Evolutionary conservation across 2,888 invertebrate genomes (phyloP).

Genomic region (Smittia aterrima): DNA sequence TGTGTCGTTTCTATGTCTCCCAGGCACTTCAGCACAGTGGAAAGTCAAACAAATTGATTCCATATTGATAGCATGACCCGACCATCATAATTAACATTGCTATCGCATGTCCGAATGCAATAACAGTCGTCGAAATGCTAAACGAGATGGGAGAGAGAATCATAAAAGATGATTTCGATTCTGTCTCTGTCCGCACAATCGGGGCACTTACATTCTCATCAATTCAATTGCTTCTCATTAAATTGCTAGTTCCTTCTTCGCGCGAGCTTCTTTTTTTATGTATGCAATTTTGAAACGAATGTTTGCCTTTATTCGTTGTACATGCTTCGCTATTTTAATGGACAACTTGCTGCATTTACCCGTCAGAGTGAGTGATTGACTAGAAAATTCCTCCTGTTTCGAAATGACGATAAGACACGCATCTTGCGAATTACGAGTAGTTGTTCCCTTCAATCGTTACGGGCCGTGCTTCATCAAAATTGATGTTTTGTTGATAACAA

Average conservation of each 20-base stretch:
- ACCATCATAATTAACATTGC: conserved; percentile 37
- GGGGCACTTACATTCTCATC: conserved; percentile 28
- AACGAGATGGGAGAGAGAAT: not conserved
- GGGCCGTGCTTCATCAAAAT: conserved; percentile 2
- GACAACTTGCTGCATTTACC: not conserved
- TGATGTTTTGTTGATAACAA: conserved; percentile 5
- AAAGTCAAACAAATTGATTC: conserved; percentile 33
- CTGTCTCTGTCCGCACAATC: not conserved
- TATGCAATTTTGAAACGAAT: not conserved
- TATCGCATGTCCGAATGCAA: conserved; percentile 24
- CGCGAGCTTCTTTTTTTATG: not conserved
- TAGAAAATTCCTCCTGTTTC: not conserved
- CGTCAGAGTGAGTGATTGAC: not conserved
- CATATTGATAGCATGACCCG: conserved; percentile 29
- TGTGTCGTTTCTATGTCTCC: not conserved
- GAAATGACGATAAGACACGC: not conserved
- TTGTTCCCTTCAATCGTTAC: not conserved
- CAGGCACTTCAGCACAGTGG: not conserved
- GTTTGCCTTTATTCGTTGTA: not conserved
- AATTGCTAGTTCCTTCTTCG: not conserved
- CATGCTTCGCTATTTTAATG: not conserved
- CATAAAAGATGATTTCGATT: not conserved
- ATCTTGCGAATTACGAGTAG: not conserved
- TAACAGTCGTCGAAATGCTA: not conserved
- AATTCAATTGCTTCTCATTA: conserved; percentile 31